Percentiles rank a stretch among this genome's conserved stretches.
These are phyloP conservation scores for Ranitomeya imitator DNA, from an alignment of 2,113 vertebrate species.

Conservation along the genomic window DNA sequence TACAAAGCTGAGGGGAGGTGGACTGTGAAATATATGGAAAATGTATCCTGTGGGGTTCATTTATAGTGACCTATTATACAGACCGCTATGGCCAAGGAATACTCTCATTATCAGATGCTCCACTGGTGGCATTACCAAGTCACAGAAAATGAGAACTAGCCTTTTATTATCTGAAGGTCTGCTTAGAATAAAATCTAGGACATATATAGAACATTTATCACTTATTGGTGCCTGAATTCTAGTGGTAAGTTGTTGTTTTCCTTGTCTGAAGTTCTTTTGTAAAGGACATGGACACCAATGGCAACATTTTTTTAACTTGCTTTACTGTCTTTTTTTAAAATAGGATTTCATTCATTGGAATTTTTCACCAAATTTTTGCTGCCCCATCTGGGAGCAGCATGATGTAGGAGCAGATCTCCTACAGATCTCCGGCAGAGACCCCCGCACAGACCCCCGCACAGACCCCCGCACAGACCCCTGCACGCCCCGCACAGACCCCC, in stretches of 20 bases:
- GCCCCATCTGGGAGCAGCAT: too few species aligned
- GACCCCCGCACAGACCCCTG: too few species aligned
- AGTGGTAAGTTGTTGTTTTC: background rate
- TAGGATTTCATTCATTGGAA: too few species aligned
- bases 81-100: background rate
- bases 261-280: background rate
- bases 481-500: too few species aligned
- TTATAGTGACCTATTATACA: background rate
- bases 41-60: background rate
- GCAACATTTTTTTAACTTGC: too few species aligned
- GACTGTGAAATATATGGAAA: background rate
- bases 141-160: background rate
- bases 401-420: too few species aligned
- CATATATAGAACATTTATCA: too few species aligned
- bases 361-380: too few species aligned
- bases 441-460: too few species aligned
- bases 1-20: background rate
- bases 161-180: background rate
- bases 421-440: too few species aligned
- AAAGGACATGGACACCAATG: too few species aligned
- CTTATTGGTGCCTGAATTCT: background rate
- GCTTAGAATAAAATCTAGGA: background rate
- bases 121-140: background rate
- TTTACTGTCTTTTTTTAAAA: too few species aligned
- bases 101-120: background rate